phyloP scores from a whole-genome alignment of 2,888 invertebrate genomes.

The Seira musarum region DNA sequence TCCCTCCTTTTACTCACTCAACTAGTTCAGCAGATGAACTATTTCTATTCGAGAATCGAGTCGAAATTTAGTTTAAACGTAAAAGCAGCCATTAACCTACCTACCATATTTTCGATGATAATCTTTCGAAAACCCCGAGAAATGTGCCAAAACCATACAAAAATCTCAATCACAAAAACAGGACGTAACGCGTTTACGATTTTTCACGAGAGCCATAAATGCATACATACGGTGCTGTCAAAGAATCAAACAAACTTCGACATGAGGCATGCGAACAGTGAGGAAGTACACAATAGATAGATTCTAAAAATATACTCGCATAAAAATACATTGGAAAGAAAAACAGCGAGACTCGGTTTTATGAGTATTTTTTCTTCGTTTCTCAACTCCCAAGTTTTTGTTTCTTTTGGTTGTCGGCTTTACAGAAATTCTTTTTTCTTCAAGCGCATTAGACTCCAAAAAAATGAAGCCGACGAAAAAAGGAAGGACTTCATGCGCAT shows the following conservation, averaged over 20 bases:
- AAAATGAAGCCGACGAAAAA: too few species aligned
- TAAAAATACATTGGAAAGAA: not conserved
- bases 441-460: constrained; percentile 4
- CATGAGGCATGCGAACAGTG: constrained; percentile 13
- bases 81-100: not conserved
- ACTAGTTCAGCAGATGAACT: too few species aligned
- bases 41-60: too few species aligned
- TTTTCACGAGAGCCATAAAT: too few species aligned
- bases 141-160: constrained; percentile 32
- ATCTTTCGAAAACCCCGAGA: not conserved
- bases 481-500: not conserved
- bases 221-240: constrained; percentile 10
- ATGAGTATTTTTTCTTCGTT: not conserved
- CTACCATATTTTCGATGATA: too few species aligned
- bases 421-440: not conserved
- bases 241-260: constrained; percentile 46
- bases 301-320: constrained; percentile 44
- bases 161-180: constrained; percentile 26
- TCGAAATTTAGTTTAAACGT: too few species aligned
- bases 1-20: too few species aligned
- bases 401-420: too few species aligned
- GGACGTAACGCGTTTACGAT: too few species aligned
- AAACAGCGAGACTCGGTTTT: not conserved
- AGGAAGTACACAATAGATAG: constrained; percentile 32
- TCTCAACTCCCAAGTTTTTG: not conserved